Conservation (phyloP, 2,113 vertebrate species). For the Naja naja region DNA sequence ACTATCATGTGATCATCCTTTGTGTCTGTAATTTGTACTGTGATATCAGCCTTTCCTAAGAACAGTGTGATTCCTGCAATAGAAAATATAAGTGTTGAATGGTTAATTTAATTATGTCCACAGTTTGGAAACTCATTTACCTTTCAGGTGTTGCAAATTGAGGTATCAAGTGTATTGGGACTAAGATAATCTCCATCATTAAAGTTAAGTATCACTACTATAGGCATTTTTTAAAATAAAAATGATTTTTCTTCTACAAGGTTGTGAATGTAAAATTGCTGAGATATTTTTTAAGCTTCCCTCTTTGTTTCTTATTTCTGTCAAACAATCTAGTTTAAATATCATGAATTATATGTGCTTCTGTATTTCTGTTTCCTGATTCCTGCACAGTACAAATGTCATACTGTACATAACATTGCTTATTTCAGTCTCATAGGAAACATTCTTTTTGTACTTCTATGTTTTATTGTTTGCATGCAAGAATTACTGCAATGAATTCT, state of each 20-base stretch:
- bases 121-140: not conserved
- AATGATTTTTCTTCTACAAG: not conserved
- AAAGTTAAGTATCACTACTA: not conserved
- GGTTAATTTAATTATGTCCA: not conserved
- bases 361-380: not conserved
- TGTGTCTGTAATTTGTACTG: not conserved
- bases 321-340: not conserved
- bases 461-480: slow-evolving; percentile 18
- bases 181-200: not conserved
- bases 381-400: slow-evolving; percentile 26
- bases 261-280: not conserved
- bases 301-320: slow-evolving; percentile 3
- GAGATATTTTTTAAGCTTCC: not conserved
- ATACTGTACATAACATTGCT: not conserved
- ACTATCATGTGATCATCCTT: not conserved
- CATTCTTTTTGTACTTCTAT: slow-evolving; percentile 14
- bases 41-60: not conserved
- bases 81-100: not conserved
- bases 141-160: not conserved
- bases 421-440: slow-evolving; percentile 15
- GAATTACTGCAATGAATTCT: slow-evolving; percentile 26
- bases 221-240: not conserved
- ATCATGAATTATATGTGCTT: not conserved
- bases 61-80: not conserved
- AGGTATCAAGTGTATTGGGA: not conserved